Evolutionary conservation across 1,140 invertebrate species (phyloP), one percentile per base, ranked within the genome.

Genomic region (Drosophila carrolli): DNA sequence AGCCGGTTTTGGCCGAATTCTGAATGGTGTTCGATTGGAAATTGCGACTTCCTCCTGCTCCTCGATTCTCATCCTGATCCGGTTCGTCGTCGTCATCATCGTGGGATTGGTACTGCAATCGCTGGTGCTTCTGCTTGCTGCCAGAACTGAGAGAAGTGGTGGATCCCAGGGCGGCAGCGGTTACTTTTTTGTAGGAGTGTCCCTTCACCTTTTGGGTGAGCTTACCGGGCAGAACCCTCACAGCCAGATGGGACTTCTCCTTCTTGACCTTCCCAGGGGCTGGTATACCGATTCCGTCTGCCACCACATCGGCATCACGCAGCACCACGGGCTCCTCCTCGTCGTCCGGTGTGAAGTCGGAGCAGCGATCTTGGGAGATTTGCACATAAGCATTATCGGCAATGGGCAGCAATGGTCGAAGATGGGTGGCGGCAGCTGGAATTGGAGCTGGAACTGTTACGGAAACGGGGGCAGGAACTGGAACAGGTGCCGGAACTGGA

Each of bases 1-100:
- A 96, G 4, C 95, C 96, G 3, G 93, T 93, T 41, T 93, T 93
- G 19, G 86, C 90, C 5, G 89, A 91, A 74, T 85, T 92, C 40
- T 92, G 79, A 76, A 93, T 93, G 35, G 88, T 89, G 58, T 89
- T 92, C 1, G 91, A 91, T 53, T 92, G 91, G 50, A 92, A 92
- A 44, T 81, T 91, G 48, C 74, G 80, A 65, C 68, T 54, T 46
- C 67, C 40, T 27, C 67, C 40, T 0, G 61, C 60, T 8, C 68
- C 74, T 8, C 84, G 66, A 40, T 78, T 86, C 62, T 88, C 80
- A 57, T 88, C 79, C 53, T 88, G 72, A 13, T 38, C 29, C 7
- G 44, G 44, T 7, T 44, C 81, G 11, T 92, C 91, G 13, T 88
- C 79, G 11, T 92, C 88, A 41, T 92, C 88, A 7, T 91, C 91